These are phyloP conservation scores for Xenotilapia flavipinnis DNA, from an alignment of 2,113 vertebrate species.

Conservation along the genomic window DNA sequence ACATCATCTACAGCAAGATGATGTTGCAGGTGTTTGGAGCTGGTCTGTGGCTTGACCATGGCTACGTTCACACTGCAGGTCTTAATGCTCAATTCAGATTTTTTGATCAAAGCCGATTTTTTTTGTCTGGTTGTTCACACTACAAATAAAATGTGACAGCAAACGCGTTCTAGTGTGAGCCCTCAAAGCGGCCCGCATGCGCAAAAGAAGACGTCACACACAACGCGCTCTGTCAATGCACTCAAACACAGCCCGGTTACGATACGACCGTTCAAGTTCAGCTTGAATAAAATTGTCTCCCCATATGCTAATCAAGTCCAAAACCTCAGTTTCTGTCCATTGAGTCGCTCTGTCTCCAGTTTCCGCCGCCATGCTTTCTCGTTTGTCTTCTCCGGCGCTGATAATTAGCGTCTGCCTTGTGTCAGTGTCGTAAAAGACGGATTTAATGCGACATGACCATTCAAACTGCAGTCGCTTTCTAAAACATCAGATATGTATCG, in stretches of 20 bases:
- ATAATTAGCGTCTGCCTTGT: neutral
- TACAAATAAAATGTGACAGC: neutral
- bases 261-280: neutral
- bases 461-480: no score
- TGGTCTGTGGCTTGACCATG: neutral
- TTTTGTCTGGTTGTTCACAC: accelerated
- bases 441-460: no score
- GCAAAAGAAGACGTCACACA: neutral
- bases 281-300: neutral
- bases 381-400: accelerated
- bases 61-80: neutral
- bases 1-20: neutral
- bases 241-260: neutral
- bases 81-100: accelerated
- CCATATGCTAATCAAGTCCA: neutral
- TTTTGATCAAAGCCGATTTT: neutral
- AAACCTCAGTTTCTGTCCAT: neutral
- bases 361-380: neutral
- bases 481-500: no score
- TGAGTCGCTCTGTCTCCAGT: neutral
- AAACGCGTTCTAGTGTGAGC: accelerated
- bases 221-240: neutral
- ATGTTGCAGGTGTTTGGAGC: neutral
- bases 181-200: no score
- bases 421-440: neutral